Conservation (phyloP, 2,797 vertebrate species). For the Lycodopsis pacificus region DNA sequence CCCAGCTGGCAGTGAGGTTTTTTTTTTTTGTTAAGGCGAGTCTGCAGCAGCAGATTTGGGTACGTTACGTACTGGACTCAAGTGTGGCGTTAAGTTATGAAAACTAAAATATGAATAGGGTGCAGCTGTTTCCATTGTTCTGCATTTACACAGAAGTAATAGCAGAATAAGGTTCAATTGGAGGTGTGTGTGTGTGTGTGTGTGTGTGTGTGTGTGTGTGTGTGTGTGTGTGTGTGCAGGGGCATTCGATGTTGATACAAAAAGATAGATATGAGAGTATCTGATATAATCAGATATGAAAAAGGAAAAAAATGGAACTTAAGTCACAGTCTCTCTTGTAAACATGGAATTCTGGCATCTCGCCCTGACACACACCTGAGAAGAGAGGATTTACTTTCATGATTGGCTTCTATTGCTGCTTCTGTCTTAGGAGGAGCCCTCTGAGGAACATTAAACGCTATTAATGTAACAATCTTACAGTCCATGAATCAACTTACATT, state of each 20-base stretch:
- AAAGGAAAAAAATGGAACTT: not conserved
- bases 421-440: not conserved
- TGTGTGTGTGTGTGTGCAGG: not conserved
- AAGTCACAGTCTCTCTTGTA: slow-evolving; percentile 1
- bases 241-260: not conserved
- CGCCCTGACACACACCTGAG: slow-evolving; percentile 25
- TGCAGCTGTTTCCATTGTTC: slow-evolving; percentile 62
- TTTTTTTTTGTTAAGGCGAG: slow-evolving; percentile 69
- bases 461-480: not conserved
- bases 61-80: slow-evolving; percentile 49
- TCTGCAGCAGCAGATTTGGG: slow-evolving; percentile 52
- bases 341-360: slow-evolving; percentile 38
- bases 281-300: not conserved
- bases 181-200: not conserved
- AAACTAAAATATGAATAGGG: slow-evolving; percentile 52
- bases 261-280: not conserved
- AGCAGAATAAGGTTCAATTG: slow-evolving; percentile 9
- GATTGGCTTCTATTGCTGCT: slow-evolving; percentile 6
- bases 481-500: not conserved
- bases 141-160: slow-evolving; percentile 28
- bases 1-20: slow-evolving; percentile 63
- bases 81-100: slow-evolving; percentile 43
- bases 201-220: not conserved
- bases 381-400: slow-evolving; percentile 25
- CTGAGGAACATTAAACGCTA: not conserved